Evolutionary conservation across 2,113 vertebrate genomes (phyloP).

Genomic region (Patagioenas fasciata): DNA sequence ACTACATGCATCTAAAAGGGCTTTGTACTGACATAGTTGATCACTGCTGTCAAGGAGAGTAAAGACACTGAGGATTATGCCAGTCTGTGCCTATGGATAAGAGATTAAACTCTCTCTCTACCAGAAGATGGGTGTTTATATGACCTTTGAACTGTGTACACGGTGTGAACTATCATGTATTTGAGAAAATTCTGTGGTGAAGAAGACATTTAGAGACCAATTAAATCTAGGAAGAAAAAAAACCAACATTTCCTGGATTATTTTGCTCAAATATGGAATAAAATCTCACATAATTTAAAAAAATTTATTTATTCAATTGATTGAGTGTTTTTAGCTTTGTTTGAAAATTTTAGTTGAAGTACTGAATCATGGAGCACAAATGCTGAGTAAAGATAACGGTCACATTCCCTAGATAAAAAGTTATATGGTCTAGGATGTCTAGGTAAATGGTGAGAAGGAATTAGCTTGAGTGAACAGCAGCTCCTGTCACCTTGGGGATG

Average conservation of each 20-base stretch:
- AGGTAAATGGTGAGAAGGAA: neutral
- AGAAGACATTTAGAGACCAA: neutral
- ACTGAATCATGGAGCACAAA: neutral
- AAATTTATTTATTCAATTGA: neutral
- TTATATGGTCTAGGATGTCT: neutral
- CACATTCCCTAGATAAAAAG: neutral
- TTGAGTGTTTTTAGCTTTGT: neutral
- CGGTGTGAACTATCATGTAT: neutral
- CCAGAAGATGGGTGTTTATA: neutral
- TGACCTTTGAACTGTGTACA: neutral
- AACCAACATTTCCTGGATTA: neutral
- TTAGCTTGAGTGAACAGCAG: neutral
- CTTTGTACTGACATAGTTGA: neutral
- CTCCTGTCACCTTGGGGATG: neutral
- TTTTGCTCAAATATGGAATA: neutral
- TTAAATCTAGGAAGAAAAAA: neutral
- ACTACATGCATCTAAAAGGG: neutral
- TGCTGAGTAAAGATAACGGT: neutral
- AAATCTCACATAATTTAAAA: neutral
- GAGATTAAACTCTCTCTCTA: neutral
- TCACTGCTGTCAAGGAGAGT: neutral
- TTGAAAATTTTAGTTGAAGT: neutral
- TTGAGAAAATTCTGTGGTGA: neutral
- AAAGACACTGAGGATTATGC: neutral
- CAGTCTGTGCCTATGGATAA: neutral